Evolutionary conservation across 1,140 invertebrate species (phyloP), one percentile per base, ranked within the genome.

Genomic region (Pogonomyrmex barbatus): DNA sequence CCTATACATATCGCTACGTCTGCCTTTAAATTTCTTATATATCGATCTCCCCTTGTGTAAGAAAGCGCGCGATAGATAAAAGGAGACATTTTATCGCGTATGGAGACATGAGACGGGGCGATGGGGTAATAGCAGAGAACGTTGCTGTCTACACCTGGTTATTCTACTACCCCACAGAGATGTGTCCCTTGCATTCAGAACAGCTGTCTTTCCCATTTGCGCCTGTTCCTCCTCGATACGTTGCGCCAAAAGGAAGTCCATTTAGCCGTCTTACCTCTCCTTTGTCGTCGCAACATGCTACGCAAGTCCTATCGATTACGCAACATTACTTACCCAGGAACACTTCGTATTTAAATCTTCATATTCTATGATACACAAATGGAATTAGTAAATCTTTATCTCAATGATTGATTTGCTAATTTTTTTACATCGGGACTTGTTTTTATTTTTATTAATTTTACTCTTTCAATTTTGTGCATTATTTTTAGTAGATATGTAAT

Each of bases 81-180:
- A 52, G 45, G 84, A 33, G 50, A 73, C 24, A 33, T 75, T 83
- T 83, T 75, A 83, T 73, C n/a, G 9, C 12, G 52, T 33, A 45
- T 2, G n/a, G 24, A 33, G n/a, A 24, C 24, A 24, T 24, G 24
- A 24, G 24, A 24, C 24, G 24, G 24, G 24, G 33, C 33, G 30
- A 30, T 36, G 39, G 52, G 45, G 67, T 70, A 56, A 67, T 87
- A 84, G 90, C 58, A 52, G 76, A 52, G 68, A 68, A 87, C 68
- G 65, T 89, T 87, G 36, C n/a, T 52, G 85, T 79, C 87, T 88
- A 86, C 92, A 92, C 92, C 92, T 93, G 91, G 92, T 92, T 90
- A 91, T 90, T 91, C 76, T 73, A 89, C 91, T 91, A 89, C 87
- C 90, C 90, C 85, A 87, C 85, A 71, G 84, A 91, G 88, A 91